Percentiles rank a stretch among this genome's conserved stretches.
phyloP scores from a whole-genome alignment of 2,888 invertebrate genomes.

The Criorhina ranunculi region DNA sequence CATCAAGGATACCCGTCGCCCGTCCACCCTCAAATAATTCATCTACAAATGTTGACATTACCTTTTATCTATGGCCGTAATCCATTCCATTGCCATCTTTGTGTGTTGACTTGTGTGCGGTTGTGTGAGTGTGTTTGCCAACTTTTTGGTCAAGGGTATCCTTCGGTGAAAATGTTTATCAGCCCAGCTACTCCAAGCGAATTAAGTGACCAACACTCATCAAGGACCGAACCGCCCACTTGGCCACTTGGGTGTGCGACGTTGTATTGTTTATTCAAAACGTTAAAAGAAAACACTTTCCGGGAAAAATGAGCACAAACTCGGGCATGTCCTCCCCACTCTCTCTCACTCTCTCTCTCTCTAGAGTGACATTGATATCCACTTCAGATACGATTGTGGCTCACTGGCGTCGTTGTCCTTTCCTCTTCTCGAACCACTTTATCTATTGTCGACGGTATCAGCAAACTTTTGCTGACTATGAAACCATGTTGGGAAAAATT shows the following conservation, averaged over 20 bases:
- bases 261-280: constrained; percentile 62
- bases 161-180: constrained; percentile 16
- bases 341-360: background rate
- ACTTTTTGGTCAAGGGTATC: constrained; percentile 47
- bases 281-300: constrained; percentile 38
- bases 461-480: constrained; percentile 23
- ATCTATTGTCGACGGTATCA: constrained; percentile 35
- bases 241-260: constrained; percentile 18
- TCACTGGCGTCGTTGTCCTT: constrained; percentile 9
- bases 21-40: constrained; percentile 42
- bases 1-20: background rate
- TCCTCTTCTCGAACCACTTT: constrained; percentile 15
- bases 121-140: constrained; percentile 55
- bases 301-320: constrained; percentile 22
- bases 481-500: constrained; percentile 32
- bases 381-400: constrained; percentile 40
- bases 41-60: constrained; percentile 78
- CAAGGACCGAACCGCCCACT: constrained; percentile 31
- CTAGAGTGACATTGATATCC: constrained; percentile 43
- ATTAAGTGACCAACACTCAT: constrained; percentile 54
- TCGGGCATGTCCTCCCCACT: constrained; percentile 17
- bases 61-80: constrained; percentile 86
- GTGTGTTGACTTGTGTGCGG: constrained; percentile 52
- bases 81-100: constrained; percentile 86
- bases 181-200: background rate